A percentile compares a stretch with the other conserved stretches of the same genome.
Evolutionary conservation across 2,113 vertebrate genomes (phyloP).

Genomic region (Sclerurus mexicanus): DNA sequence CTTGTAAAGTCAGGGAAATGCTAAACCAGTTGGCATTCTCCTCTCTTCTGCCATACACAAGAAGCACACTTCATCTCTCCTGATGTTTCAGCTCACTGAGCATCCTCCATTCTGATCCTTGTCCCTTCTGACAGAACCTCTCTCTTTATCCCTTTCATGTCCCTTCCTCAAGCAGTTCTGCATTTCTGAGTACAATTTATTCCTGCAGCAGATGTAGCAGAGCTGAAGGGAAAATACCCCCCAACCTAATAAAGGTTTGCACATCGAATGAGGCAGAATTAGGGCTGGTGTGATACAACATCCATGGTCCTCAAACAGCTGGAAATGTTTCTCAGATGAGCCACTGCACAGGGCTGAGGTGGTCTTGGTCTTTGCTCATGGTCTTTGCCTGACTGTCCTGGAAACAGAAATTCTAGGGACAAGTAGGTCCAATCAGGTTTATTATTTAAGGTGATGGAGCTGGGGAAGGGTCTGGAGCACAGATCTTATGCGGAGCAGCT

Average conservation of each 20-base stretch:
- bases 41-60: fast-evolving
- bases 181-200: neutral
- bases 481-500: neutral
- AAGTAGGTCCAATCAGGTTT: neutral
- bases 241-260: neutral
- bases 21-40: neutral
- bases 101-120: neutral
- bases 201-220: neutral
- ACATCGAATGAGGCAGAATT: neutral
- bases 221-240: neutral
- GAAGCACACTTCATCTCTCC: neutral
- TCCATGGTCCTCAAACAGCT: neutral
- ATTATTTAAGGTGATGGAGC: neutral
- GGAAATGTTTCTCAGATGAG: neutral
- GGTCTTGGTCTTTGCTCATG: neutral
- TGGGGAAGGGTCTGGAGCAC: neutral
- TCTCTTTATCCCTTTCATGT: neutral
- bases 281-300: neutral
- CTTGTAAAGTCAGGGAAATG: neutral
- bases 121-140: neutral
- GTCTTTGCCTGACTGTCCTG: neutral
- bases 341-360: neutral
- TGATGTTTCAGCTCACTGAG: neutral
- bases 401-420: neutral
- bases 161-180: neutral